phyloP scores from a whole-genome alignment of 2,888 invertebrate genomes.

The Synanthedon formicaeformis region DNA sequence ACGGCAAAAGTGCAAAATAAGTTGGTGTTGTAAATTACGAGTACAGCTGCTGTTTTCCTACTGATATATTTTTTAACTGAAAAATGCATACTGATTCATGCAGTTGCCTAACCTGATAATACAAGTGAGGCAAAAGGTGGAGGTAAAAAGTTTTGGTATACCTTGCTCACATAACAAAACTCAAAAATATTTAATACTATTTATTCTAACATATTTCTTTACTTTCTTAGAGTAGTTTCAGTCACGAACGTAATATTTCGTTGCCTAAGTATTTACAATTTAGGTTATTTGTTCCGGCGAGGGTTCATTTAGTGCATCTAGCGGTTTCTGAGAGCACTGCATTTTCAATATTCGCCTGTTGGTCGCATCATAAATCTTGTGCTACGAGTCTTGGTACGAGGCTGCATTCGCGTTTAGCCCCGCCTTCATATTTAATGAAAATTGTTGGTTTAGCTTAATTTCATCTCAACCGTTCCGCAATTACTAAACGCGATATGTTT shows the following conservation, averaged over 20 bases:
- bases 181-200: too few relatives aligned
- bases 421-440: conserved; percentile 62
- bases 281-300: conserved; percentile 18
- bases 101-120: too few relatives aligned
- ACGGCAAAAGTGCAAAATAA: too few relatives aligned
- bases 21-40: too few relatives aligned
- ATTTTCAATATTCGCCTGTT: conserved; percentile 64
- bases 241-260: neutral
- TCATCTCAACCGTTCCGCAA: conserved; percentile 12
- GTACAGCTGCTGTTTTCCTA: too few relatives aligned
- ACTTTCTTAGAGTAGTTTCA: conserved; percentile 1
- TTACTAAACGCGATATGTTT: neutral
- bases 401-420: conserved; percentile 46
- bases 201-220: neutral
- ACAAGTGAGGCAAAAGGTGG: too few relatives aligned
- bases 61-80: too few relatives aligned
- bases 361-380: conserved; percentile 60
- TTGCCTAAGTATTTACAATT: conserved; percentile 12
- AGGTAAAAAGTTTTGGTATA: too few relatives aligned
- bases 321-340: conserved; percentile 44
- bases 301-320: conserved; percentile 21
- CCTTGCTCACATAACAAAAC: too few relatives aligned
- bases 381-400: conserved; percentile 42
- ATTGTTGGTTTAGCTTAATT: conserved; percentile 44
- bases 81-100: too few relatives aligned